A percentile compares a stretch with the other conserved stretches of the same genome.
phyloP scores from a whole-genome alignment of 2,797 vertebrate species.

The Acanthornis magna region DNA sequence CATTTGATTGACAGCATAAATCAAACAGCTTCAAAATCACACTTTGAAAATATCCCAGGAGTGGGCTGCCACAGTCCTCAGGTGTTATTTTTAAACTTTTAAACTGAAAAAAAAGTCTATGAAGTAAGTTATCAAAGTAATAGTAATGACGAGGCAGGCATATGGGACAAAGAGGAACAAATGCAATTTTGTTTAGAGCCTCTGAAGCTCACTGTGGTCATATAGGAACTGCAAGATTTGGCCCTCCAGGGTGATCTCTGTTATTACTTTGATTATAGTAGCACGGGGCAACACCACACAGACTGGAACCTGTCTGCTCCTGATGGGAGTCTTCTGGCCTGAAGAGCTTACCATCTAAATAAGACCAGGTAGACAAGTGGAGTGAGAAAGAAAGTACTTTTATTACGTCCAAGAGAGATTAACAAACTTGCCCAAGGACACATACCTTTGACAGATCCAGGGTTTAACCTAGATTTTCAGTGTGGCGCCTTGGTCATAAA shows the following conservation, averaged over 20 bases:
- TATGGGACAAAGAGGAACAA: not conserved
- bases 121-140: not conserved
- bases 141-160: not conserved
- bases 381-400: constrained; percentile 27
- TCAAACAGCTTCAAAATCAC: not conserved
- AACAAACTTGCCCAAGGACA: constrained; percentile 19
- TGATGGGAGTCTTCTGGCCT: not conserved
- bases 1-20: not conserved
- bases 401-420: constrained; percentile 3
- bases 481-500: not conserved
- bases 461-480: constrained; percentile 28
- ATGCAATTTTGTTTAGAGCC: not conserved
- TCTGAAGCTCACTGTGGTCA: not conserved
- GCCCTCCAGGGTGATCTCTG: constrained; percentile 11
- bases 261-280: constrained; percentile 34
- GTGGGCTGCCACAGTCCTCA: not conserved
- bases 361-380: constrained; percentile 35
- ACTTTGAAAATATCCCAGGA: not conserved
- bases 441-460: not conserved
- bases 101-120: not conserved
- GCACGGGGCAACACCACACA: not conserved
- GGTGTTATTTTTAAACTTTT: not conserved
- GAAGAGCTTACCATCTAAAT: constrained; percentile 2
- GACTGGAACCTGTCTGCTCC: not conserved
- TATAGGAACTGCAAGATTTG: not conserved